phyloP scores from a whole-genome alignment of 2,113 vertebrate species.

The Callionymus lyra region DNA sequence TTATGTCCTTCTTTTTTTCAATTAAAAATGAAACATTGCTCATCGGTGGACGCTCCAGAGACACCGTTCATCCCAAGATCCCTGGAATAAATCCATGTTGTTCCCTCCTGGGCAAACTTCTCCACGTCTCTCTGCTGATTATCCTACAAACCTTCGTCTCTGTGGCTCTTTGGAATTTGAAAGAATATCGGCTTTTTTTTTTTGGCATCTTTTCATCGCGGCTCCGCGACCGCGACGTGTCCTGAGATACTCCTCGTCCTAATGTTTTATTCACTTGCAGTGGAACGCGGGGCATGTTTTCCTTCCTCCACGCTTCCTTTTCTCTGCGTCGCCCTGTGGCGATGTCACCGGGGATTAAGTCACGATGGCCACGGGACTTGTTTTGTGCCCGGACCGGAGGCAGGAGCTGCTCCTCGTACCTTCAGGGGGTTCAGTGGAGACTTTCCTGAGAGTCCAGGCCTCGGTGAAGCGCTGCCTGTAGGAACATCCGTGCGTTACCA shows the following conservation, averaged over 20 bases:
- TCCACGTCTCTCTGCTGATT: slow-evolving; percentile 6
- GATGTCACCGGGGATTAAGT: slow-evolving; percentile 58
- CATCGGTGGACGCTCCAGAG: slow-evolving; percentile 49
- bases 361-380: slow-evolving; percentile 40
- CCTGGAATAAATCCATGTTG: slow-evolving; percentile 68
- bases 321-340: slow-evolving; percentile 38
- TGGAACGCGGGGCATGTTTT: slow-evolving; percentile 46
- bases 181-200: too few species aligned
- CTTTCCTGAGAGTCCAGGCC: too few species aligned
- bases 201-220: neutral
- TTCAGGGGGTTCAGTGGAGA: too few species aligned
- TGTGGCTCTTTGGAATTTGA: too few species aligned
- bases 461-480: too few species aligned
- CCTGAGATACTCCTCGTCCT: slow-evolving; percentile 47
- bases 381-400: slow-evolving; percentile 53
- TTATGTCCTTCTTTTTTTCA: slow-evolving; percentile 30
- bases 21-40: slow-evolving; percentile 51
- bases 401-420: slow-evolving; percentile 30
- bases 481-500: too few species aligned
- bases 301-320: slow-evolving; percentile 23
- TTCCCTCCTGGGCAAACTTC: slow-evolving; percentile 52
- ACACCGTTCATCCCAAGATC: slow-evolving; percentile 62
- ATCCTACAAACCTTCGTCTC: too few species aligned
- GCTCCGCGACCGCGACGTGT: slow-evolving; percentile 28
- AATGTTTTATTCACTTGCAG: slow-evolving; percentile 59